phyloP scores from a whole-genome alignment of 2,888 invertebrate genomes.

The Sceliomorpha sp. region DNA sequence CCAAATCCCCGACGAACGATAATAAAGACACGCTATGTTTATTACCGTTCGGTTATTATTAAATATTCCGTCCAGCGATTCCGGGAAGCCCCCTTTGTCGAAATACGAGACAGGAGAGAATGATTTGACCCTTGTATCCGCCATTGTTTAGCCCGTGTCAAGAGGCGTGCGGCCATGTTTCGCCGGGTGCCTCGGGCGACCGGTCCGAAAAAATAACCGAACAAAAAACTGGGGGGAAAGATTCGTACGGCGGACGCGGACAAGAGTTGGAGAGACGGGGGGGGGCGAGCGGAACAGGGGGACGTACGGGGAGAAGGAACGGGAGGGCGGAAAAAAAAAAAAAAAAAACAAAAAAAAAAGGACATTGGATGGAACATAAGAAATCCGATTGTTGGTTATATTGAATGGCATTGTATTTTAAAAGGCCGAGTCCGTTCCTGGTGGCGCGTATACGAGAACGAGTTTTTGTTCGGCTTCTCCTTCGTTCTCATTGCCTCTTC shows the following conservation, averaged over 20 bases:
- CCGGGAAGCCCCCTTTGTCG: constrained; percentile 61
- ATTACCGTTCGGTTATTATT: constrained; percentile 49
- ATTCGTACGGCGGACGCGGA: too few species aligned
- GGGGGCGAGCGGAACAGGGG: too few species aligned
- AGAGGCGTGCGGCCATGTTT: constrained; percentile 77
- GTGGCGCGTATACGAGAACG: constrained; percentile 59
- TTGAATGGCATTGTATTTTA: constrained; percentile 55
- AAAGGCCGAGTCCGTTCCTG: constrained; percentile 57
- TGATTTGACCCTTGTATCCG: constrained; percentile 71
- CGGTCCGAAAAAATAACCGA: constrained; percentile 68
- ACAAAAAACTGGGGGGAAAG: constrained; percentile 22
- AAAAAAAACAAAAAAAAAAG: constrained; percentile 7
- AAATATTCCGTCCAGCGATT: constrained; percentile 41
- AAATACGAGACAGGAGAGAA: constrained; percentile 60
- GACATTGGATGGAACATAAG: constrained; percentile 41
- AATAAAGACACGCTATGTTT: constrained; percentile 55
- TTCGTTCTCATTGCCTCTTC: constrained; percentile 60
- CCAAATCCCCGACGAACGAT: constrained; percentile 30
- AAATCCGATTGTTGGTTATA: constrained; percentile 53
- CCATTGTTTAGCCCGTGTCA: constrained; percentile 77
- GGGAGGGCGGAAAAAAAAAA: too few species aligned
- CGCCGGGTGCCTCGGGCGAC: constrained; percentile 68
- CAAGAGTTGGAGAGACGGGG: too few species aligned
- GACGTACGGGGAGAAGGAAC: too few species aligned
- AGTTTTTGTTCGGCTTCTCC: constrained; percentile 66